phyloP scores from a whole-genome alignment of 2,113 vertebrate species.

The Hypomesus transpacificus region DNA sequence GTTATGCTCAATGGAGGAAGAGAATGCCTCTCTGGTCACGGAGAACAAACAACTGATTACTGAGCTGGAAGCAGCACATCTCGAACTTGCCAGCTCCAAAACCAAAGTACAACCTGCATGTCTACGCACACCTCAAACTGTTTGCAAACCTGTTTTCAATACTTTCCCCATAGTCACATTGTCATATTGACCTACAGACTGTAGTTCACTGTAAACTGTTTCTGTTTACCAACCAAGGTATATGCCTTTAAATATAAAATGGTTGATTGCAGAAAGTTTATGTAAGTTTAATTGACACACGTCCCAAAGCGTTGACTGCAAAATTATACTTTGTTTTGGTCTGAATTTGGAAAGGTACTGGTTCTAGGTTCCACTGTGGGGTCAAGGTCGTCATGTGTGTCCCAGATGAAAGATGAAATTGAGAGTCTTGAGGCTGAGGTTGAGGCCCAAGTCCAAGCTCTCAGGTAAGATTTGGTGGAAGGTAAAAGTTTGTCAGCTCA shows the following conservation, averaged over 20 bases:
- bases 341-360: constrained; percentile 56
- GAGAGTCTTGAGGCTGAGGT: constrained; percentile 72
- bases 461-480: constrained; percentile 57
- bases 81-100: constrained; percentile 72
- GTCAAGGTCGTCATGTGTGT: constrained; percentile 57
- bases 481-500: too few relatives aligned
- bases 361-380: constrained; percentile 62
- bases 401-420: constrained; percentile 73
- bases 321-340: not conserved
- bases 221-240: not conserved
- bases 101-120: constrained; percentile 59
- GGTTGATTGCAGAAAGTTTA: too few relatives aligned
- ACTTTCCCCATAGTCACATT: not conserved
- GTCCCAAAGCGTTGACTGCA: too few relatives aligned
- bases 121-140: too few relatives aligned
- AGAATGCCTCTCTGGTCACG: constrained; percentile 69
- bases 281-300: too few relatives aligned
- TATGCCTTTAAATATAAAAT: not conserved
- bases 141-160: not conserved
- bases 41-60: constrained; percentile 71
- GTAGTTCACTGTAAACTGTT: not conserved
- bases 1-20: constrained; percentile 63
- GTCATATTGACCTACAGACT: not conserved
- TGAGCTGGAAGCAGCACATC: constrained; percentile 66
- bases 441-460: constrained; percentile 70